These are phyloP conservation scores for Marcusenius ussheri DNA, from an alignment of 2,113 vertebrate genomes.

Conservation along the genomic window DNA sequence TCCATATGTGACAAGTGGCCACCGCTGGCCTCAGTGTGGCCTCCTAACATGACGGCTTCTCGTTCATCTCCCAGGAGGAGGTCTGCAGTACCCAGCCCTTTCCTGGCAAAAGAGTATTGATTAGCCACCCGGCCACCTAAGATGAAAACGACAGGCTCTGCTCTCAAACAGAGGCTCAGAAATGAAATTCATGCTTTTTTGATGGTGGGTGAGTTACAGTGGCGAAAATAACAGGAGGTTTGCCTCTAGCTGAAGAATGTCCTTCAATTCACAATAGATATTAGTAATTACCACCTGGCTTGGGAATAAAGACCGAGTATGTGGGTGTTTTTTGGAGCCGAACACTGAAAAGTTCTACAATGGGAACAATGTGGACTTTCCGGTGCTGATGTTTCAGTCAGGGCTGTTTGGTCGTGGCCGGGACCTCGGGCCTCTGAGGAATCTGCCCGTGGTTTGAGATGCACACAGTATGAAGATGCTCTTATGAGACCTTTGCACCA, in stretches of 20 bases:
- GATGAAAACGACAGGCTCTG: not conserved
- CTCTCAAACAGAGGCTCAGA: not conserved
- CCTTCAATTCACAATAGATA: not conserved
- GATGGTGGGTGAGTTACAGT: not conserved
- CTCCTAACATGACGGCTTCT: not conserved
- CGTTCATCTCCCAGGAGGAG: not conserved
- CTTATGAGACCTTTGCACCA: not conserved
- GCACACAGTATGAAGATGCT: not conserved
- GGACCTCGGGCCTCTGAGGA: not conserved
- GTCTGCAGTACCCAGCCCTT: not conserved
- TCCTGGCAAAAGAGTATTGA: not conserved
- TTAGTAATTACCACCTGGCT: not conserved
- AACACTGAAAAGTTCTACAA: not conserved
- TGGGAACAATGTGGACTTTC: not conserved
- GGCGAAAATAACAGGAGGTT: not conserved
- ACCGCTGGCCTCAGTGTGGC: not conserved
- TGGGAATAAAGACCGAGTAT: not conserved
- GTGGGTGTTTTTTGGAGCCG: not conserved
- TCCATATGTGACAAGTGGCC: not conserved
- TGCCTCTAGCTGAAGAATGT: not conserved
- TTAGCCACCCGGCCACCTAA: not conserved
- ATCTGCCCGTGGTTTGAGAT: not conserved
- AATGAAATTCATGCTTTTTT: not conserved
- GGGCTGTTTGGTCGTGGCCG: not conserved
- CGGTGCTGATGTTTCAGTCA: not conserved